Evolutionary conservation across 30 jellyfish, hydroid and myxozoan genomes (phyloP).

Genomic region (Rhopilema esculentum): DNA sequence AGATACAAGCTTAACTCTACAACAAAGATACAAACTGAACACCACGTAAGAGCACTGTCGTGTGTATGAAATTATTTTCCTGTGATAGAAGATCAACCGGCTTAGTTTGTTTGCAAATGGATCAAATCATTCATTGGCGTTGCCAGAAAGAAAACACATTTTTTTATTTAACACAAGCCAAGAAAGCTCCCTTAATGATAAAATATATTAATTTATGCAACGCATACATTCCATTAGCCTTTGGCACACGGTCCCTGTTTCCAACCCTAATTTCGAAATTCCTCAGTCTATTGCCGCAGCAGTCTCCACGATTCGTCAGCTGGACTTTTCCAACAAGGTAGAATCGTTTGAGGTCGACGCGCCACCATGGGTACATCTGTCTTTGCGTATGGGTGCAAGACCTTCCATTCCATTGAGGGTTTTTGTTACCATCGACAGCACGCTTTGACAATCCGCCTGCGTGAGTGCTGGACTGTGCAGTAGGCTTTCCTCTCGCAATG

Average conservation of each 20-base stretch:
- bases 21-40: too few species aligned
- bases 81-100: too few species aligned
- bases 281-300: constrained; percentile 69
- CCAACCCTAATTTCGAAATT: constrained; percentile 70
- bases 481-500: constrained; percentile 65
- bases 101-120: too few species aligned
- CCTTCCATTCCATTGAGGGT: constrained; percentile 57
- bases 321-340: constrained; percentile 67
- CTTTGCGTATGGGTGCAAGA: constrained; percentile 67
- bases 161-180: too few species aligned
- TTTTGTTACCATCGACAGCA: constrained; percentile 71
- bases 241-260: constrained; percentile 63
- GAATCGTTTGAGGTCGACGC: constrained; percentile 60
- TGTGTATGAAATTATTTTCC: too few species aligned
- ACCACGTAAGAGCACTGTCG: too few species aligned
- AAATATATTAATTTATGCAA: too few species aligned
- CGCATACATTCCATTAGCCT: constrained; percentile 47
- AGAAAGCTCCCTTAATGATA: too few species aligned
- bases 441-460: constrained; percentile 55
- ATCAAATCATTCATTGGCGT: too few species aligned
- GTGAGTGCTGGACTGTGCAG: constrained; percentile 52
- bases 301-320: constrained; percentile 65
- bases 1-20: too few species aligned
- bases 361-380: constrained; percentile 75
- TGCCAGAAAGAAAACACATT: too few species aligned